Base-by-base conservation (phyloP, 2,797 vertebrate genomes). In the Anisognathus igniventris region DNA sequence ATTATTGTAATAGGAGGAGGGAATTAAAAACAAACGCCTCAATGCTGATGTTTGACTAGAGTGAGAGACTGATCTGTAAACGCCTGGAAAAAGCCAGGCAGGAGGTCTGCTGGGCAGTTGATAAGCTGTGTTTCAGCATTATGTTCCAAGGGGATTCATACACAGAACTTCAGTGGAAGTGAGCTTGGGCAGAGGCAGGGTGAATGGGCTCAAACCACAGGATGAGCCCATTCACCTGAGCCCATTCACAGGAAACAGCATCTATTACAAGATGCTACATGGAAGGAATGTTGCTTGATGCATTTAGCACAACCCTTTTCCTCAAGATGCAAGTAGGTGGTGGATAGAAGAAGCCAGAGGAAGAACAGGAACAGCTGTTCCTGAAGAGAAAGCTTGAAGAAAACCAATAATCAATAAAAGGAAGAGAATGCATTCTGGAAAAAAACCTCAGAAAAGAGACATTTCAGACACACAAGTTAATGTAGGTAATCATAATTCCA, bases 11-110 rank as follows among this genome's bases (percentile, higher is more conserved):
- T 31, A 53, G 44, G 40, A 94, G 42, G 30, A 87, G 40, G 22
- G 44, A 87, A 91, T 79, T 85, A 60, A 86, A 92, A 95, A 48
- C 45, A 92, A 78, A 68, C 51, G 42, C 54, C 44, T 85, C 42
- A 3, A 31, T 28, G 31, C 60, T 66, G 28, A 25, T 90, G 31
- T 92, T 85, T 91, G 60, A 37, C 31, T 70, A 4, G 37, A 57
- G 53, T 40, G 58, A 68, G 56, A 56, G 28, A 35, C 31, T 54
- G 48, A 14, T 42, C 14, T 2, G 0, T 65, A 40, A 58, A 31
- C 1, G 1, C 17, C 57, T 51, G 42, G 51, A 73, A 79, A 66
- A 82, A 65, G 48, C 30, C 20, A 24, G 71, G 48, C 27, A 60
- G 75, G 54, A 58, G 30, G 10, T 18, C 44, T 73, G 81, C 71